Conservation (phyloP, 2,113 vertebrate genomes). For the Nicator chloris region DNA sequence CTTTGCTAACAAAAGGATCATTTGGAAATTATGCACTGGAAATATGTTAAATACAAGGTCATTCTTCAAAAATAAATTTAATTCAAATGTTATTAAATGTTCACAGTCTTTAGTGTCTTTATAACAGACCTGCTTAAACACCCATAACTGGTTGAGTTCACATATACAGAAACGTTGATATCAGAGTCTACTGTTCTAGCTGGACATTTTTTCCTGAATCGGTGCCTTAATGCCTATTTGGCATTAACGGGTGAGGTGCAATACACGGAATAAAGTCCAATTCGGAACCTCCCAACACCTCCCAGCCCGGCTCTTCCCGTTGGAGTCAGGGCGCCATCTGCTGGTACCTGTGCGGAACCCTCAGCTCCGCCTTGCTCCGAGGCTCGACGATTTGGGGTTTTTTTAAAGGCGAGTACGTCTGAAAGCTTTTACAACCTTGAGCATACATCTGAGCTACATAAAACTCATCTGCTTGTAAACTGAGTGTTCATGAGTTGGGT, state of each 20-base stretch:
- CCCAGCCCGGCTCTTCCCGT: not conserved
- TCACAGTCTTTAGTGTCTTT: not conserved
- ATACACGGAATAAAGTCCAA: not conserved
- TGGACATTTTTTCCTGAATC: not conserved
- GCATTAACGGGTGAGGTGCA: rapidly evolving
- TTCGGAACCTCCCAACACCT: rapidly evolving
- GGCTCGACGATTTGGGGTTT: rapidly evolving
- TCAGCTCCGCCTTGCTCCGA: not conserved
- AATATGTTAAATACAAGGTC: not conserved
- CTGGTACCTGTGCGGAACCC: not conserved
- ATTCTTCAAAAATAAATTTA: rapidly evolving
- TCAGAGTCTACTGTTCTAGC: not conserved
- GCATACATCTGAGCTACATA: not conserved
- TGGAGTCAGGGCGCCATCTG: slow-evolving; percentile 30
- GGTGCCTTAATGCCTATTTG: not conserved
- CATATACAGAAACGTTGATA: not conserved
- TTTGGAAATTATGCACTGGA: not conserved
- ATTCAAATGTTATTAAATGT: not conserved
- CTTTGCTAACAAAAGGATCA: not conserved
- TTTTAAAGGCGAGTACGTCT: not conserved
- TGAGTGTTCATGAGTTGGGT: not conserved
- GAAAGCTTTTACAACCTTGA: not conserved
- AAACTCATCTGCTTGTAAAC: not conserved
- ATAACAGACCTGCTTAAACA: not conserved
- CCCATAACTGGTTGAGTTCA: not conserved